phyloP scores from a whole-genome alignment of 2,888 invertebrate genomes.

The Drosophila kambysellisi region DNA sequence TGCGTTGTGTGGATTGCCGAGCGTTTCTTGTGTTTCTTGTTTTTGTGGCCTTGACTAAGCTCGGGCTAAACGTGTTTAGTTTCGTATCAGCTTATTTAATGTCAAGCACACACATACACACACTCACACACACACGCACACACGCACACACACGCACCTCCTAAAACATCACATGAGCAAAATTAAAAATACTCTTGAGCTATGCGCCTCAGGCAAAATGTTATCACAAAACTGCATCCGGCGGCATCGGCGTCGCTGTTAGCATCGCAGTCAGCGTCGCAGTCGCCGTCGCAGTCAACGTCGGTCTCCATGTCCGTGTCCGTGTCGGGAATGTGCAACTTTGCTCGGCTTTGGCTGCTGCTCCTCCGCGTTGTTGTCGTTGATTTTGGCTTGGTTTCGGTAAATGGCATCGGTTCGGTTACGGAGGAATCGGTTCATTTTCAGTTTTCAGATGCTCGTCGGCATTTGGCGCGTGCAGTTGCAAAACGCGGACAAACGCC shows the following conservation, averaged over 20 bases:
- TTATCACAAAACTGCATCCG: constrained; percentile 80
- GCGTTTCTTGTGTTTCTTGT: constrained; percentile 5
- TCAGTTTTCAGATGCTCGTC: constrained; percentile 72
- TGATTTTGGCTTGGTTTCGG: constrained; percentile 15
- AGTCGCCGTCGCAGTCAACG: constrained; percentile 18
- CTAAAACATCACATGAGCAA: constrained; percentile 32
- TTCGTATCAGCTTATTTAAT: constrained; percentile 41
- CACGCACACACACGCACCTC: neutral
- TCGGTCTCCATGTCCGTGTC: constrained; percentile 8
- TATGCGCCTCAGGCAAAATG: constrained; percentile 67
- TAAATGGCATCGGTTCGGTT: constrained; percentile 19
- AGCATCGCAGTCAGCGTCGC: constrained; percentile 15
- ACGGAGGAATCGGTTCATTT: constrained; percentile 44
- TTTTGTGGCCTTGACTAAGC: constrained; percentile 48
- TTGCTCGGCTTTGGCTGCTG: constrained; percentile 22
- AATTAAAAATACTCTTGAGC: constrained; percentile 44
- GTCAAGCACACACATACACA: constrained; percentile 6
- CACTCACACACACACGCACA: neutral
- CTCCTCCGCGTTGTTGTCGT: constrained; percentile 13
- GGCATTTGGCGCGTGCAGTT: constrained; percentile 76
- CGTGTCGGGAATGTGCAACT: constrained; percentile 17
- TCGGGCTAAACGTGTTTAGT: constrained; percentile 42
- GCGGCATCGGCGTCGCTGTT: constrained; percentile 35
- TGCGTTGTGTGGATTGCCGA: neutral
- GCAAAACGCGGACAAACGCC: constrained; percentile 40